Evolutionary conservation across 2,113 vertebrate genomes (phyloP).

Genomic region (Puma concolor): DNA sequence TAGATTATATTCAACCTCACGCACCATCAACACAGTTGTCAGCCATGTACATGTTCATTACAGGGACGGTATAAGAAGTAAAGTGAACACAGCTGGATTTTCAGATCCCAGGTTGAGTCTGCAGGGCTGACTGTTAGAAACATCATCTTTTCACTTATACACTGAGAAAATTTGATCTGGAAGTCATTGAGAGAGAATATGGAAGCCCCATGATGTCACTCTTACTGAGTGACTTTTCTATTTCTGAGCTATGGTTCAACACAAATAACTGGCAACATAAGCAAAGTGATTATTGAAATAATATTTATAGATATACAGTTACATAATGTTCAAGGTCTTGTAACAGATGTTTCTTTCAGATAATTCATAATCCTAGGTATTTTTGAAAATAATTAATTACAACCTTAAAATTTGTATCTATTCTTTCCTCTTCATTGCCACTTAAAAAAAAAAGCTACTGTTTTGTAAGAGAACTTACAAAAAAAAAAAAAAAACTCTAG

Average conservation of each 20-base stretch:
- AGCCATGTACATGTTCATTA: constrained; percentile 47
- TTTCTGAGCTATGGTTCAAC: constrained; percentile 40
- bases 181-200: constrained; percentile 28
- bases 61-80: background rate
- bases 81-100: constrained; percentile 65
- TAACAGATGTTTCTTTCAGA: constrained; percentile 38
- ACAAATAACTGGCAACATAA: background rate
- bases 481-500: constrained; percentile 67
- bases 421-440: constrained; percentile 44
- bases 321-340: background rate
- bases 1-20: constrained; percentile 56
- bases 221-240: constrained; percentile 58
- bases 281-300: constrained; percentile 32
- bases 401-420: constrained; percentile 1
- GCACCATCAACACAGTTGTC: constrained; percentile 36
- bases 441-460: background rate
- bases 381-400: constrained; percentile 57
- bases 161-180: constrained; percentile 70
- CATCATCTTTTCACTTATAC: constrained; percentile 63
- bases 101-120: constrained; percentile 21
- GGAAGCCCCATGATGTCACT: constrained; percentile 49
- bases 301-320: background rate
- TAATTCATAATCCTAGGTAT: background rate
- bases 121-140: constrained; percentile 42
- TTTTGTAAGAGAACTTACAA: background rate